Percentiles rank a stretch among this genome's conserved stretches.
These are phyloP conservation scores for Tinea semifulvella DNA, from an alignment of 2,888 invertebrate species.

Conservation along the genomic window DNA sequence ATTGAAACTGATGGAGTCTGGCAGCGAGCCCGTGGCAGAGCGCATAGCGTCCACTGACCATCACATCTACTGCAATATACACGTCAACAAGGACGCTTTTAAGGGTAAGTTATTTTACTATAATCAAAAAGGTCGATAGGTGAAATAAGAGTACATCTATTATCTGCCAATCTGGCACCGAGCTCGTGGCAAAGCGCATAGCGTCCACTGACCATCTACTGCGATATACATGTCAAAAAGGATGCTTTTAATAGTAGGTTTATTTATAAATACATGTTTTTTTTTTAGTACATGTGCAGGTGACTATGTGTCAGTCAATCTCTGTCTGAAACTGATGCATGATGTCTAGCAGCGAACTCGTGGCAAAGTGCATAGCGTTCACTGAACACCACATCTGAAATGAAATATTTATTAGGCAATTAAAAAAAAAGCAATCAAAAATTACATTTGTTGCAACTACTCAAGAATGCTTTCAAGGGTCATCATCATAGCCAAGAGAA, in stretches of 20 bases:
- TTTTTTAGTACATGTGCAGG: no score
- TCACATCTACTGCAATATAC: conserved; percentile 59
- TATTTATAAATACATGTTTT: no score
- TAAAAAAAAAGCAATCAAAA: no score
- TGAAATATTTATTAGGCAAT: no score
- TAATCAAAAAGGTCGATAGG: no score
- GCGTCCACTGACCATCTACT: conserved; percentile 52
- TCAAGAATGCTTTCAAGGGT: no score
- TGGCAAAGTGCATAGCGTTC: conserved; percentile 41
- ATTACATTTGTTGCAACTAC: no score
- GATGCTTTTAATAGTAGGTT: conserved; percentile 46
- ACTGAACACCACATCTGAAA: conserved; percentile 56
- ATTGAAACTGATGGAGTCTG: conserved; percentile 71
- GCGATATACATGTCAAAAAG: conserved; percentile 55
- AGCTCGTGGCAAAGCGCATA: conserved; percentile 40
- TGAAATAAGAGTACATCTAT: no score
- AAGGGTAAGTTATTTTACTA: conserved; percentile 48
- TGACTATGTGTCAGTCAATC: no score
- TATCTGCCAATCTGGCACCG: conserved; percentile 52
- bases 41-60: conserved; percentile 46
- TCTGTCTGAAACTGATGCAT: conserved; percentile 76
- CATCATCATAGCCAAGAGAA: no score
- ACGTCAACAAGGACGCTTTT: conserved; percentile 48
- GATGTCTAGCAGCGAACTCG: conserved; percentile 43
- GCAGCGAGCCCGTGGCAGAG: conserved; percentile 42